These are phyloP conservation scores for Gallinago media DNA, from an alignment of 2,113 vertebrate genomes.

Conservation along the genomic window DNA sequence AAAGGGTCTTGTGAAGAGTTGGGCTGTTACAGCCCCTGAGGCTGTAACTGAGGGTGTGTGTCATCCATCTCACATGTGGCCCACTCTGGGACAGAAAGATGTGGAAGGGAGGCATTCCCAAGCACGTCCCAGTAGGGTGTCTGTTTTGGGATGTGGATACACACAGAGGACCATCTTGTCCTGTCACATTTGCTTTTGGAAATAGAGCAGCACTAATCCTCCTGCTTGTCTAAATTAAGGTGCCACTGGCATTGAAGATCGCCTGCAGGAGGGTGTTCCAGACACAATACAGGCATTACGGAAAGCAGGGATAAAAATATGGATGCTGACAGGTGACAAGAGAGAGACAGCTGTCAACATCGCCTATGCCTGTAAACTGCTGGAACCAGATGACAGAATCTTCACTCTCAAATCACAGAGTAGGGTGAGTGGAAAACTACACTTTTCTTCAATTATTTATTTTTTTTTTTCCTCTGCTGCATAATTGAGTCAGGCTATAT, in stretches of 20 bases:
- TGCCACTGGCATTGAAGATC: conserved; percentile 92
- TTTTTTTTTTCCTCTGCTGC: background rate
- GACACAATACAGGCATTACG: conserved; percentile 90
- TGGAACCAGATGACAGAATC: conserved; percentile 82
- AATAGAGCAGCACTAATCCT: background rate
- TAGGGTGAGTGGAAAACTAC: conserved; percentile 76
- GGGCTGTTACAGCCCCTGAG: background rate
- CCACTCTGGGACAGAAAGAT: background rate
- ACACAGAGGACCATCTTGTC: background rate
- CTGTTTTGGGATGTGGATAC: background rate
- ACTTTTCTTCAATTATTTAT: background rate
- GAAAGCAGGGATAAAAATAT: conserved; percentile 90
- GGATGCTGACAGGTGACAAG: conserved; percentile 97
- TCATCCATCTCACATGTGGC: background rate
- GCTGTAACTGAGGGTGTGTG: background rate
- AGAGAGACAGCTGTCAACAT: conserved; percentile 95
- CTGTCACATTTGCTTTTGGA: background rate
- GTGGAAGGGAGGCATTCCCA: background rate
- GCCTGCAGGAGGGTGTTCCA: conserved; percentile 92
- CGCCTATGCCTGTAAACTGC: conserved; percentile 88
- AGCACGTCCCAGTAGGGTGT: background rate
- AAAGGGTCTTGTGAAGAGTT: background rate
- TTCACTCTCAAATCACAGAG: conserved; percentile 82
- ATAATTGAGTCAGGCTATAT: background rate
- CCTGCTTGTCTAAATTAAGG: conserved; percentile 72